Conservation (phyloP, 2,113 vertebrate genomes). For the Otolemur garnettii region DNA sequence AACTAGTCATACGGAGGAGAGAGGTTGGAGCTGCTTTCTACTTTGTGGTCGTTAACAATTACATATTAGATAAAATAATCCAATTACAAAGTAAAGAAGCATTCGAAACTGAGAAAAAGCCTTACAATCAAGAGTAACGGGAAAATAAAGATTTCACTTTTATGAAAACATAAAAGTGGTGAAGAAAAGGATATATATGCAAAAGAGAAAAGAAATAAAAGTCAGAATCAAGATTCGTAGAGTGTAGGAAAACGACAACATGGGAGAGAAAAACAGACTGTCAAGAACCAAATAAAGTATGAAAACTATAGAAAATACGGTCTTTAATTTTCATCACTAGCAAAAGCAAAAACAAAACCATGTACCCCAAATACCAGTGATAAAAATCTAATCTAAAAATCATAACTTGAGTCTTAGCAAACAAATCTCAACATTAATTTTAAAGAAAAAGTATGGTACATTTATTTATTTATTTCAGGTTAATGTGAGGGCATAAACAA, state of each 20-base stretch:
- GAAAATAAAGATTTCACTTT: slow-evolving; percentile 29
- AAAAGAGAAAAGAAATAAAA: background rate
- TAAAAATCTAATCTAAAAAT: slow-evolving; percentile 46
- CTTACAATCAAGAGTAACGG: background rate
- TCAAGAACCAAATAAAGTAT: background rate
- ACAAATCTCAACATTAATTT: slow-evolving; percentile 29
- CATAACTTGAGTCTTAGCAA: background rate
- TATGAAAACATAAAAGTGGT: background rate
- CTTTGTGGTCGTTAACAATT: slow-evolving; percentile 5
- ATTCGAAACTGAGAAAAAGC: background rate
- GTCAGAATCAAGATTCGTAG: background rate
- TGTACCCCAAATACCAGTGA: background rate
- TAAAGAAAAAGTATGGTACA: background rate
- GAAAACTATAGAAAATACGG: background rate
- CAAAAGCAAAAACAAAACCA: background rate
- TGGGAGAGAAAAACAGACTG: background rate
- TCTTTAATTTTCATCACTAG: background rate
- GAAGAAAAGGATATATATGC: background rate
- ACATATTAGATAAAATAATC: slow-evolving; percentile 17
- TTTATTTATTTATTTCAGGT: too few species aligned
- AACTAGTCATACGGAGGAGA: background rate
- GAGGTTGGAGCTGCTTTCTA: background rate
- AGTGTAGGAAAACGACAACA: background rate
- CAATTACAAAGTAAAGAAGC: background rate
- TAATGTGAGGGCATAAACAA: too few species aligned